Evolutionary conservation across 2,797 vertebrate species (phyloP), one percentile per base, ranked within the genome.

Genomic region (Enteromius paludinosus): DNA sequence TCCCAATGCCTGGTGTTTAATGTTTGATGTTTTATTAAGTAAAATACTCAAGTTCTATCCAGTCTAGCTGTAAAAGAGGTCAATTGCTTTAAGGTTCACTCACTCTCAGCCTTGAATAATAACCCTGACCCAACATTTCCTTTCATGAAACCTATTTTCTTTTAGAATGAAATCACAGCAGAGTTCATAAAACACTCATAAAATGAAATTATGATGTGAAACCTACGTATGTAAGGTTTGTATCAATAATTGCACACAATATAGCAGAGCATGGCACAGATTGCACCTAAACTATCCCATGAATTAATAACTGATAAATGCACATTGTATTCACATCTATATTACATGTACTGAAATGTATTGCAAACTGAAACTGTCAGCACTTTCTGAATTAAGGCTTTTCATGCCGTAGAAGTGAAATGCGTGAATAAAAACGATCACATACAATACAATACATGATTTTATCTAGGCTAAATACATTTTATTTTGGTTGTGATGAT

Each of bases 231-330:
- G 1, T 62, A 41, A 17, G n/a, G 2, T 75, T 71, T 33, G 49
- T 20, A 35, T 71, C 20, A 41, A 35, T 12, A 68, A 56, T 43
- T 65, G 7, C 6, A 7, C 43, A 70, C 4, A 45, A 43, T 45
- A 54, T 47, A 72, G 14, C 12, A 78, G 47, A 33, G 9, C 47
- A 38, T 38, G n/a, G 25, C 52, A 79, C 0, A 82, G 56, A 70
- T 56, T 47, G 38, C 3, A 1, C 18, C 54, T 76, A 77, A 77
- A 49, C 38, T 38, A 33, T 30, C 12, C 11, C 35, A 45, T 45
- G 41, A 25, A 90, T 89, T 81, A 91, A 91, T 92, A 88, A 91
- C 86, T 87, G 66, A 91, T 90, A 86, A 82, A 5, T 33, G 28
- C 78, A 78, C 84, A 81, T 87, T 88, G 85, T 87, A 78, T 74